Conservation (phyloP, 2,888 invertebrate species). For the Diloba caeruleocephala region DNA sequence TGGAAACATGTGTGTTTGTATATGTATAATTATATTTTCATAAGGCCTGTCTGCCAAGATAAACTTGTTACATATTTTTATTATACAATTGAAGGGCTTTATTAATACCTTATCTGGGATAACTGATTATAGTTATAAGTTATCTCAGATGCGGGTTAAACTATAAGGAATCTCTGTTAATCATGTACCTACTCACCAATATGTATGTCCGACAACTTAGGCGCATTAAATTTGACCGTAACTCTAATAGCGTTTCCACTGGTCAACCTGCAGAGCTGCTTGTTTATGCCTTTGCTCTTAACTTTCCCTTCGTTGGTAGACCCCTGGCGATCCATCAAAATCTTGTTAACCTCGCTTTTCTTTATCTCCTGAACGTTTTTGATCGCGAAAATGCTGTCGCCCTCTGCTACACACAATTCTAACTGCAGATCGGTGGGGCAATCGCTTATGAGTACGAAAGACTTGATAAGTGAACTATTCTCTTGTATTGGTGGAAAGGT, state of each 20-base stretch:
- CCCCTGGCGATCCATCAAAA: constrained; percentile 69
- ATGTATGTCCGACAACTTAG: constrained; percentile 68
- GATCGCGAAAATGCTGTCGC: constrained; percentile 73
- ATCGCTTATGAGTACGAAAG: constrained; percentile 78
- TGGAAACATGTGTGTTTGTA: constrained; percentile 60
- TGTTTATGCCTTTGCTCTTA: constrained; percentile 69
- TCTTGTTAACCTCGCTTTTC: constrained; percentile 77
- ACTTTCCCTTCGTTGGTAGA: constrained; percentile 65
- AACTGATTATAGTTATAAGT: too few species aligned
- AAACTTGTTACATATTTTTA: too few species aligned
- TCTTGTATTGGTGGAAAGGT: constrained; percentile 73
- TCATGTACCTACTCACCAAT: constrained; percentile 62
- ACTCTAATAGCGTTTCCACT: constrained; percentile 79
- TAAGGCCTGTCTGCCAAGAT: too few species aligned
- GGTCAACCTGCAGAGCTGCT: constrained; percentile 77
- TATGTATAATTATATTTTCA: neutral
- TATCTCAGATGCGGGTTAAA: too few species aligned
- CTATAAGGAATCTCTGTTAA: neutral
- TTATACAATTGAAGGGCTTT: too few species aligned
- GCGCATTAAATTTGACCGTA: constrained; percentile 74
- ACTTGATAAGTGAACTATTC: constrained; percentile 64
- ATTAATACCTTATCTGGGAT: too few species aligned
- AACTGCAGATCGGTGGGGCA: constrained; percentile 77
- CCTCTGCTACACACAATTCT: constrained; percentile 70
- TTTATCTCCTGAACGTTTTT: constrained; percentile 79